Evolutionary conservation across 2,888 invertebrate genomes (phyloP).

Genomic region (Drosophila pullipes): DNA sequence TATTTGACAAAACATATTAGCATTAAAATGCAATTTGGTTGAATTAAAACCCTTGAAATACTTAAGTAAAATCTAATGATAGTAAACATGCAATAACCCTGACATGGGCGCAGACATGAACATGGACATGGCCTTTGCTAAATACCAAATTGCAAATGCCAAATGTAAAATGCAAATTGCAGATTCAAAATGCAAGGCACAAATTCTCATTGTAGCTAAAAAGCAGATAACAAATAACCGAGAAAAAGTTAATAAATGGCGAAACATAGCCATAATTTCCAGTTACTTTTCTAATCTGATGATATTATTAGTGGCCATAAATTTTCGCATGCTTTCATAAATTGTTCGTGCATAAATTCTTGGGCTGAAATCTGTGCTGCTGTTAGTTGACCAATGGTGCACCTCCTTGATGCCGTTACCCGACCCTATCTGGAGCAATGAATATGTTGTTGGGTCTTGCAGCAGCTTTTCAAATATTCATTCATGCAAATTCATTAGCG

Average conservation of each 20-base stretch:
- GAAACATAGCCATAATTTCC: slow-evolving; percentile 63
- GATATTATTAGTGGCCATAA: slow-evolving; percentile 71
- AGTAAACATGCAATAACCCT: slow-evolving; percentile 58
- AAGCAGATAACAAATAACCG: slow-evolving; percentile 13
- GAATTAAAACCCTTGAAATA: slow-evolving; percentile 56
- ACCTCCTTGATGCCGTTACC: neutral
- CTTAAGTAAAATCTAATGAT: slow-evolving; percentile 47
- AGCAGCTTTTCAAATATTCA: slow-evolving; percentile 76
- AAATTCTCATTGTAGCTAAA: slow-evolving; percentile 7
- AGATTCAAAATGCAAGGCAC: slow-evolving; percentile 11
- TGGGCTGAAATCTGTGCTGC: slow-evolving; percentile 56
- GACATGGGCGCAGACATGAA: slow-evolving; percentile 4
- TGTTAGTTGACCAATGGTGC: slow-evolving; percentile 1
- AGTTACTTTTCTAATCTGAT: slow-evolving; percentile 72
- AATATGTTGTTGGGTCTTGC: slow-evolving; percentile 64
- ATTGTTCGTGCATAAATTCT: slow-evolving; percentile 70
- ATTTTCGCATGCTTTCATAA: slow-evolving; percentile 67
- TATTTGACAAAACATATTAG: slow-evolving; percentile 42
- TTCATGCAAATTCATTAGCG: slow-evolving; percentile 77
- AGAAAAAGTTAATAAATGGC: slow-evolving; percentile 41
- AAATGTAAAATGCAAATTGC: slow-evolving; percentile 23
- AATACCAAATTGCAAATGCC: slow-evolving; percentile 26
- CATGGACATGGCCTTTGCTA: slow-evolving; percentile 29
- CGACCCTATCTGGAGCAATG: slow-evolving; percentile 29
- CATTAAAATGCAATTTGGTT: slow-evolving; percentile 64